These are phyloP conservation scores for Nesogale talazaci DNA, from an alignment of 2,113 vertebrate genomes.

Conservation along the genomic window DNA sequence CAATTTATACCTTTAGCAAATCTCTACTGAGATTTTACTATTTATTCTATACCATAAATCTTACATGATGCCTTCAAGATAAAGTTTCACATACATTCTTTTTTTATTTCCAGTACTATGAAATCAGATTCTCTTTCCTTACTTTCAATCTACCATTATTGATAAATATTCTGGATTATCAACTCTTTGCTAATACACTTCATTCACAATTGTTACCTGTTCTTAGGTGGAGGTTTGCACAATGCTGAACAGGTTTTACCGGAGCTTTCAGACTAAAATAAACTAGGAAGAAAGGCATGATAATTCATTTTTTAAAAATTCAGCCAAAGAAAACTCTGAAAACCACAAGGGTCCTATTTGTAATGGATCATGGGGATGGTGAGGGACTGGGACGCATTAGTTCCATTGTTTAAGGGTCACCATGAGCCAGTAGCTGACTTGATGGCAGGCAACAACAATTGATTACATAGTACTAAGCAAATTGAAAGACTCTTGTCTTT, in stretches of 20 bases:
- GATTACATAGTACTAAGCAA: neutral
- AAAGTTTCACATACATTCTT: too few relatives aligned
- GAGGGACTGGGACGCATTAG: neutral
- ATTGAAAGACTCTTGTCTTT: neutral
- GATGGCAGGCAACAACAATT: neutral
- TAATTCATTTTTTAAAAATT: neutral
- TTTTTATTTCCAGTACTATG: too few relatives aligned
- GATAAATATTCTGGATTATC: too few relatives aligned
- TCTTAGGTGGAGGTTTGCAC: neutral
- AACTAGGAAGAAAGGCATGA: neutral
- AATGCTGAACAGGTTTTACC: neutral
- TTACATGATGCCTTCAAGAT: too few relatives aligned
- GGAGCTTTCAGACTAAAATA: neutral
- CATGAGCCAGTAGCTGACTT: neutral
- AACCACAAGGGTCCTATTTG: neutral
- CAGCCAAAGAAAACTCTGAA: neutral
- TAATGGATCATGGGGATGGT: neutral
- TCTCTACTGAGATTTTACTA: too few relatives aligned
- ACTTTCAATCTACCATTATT: too few relatives aligned
- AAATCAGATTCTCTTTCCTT: too few relatives aligned
- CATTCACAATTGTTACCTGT: too few relatives aligned
- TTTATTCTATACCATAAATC: too few relatives aligned
- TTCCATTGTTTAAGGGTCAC: neutral
- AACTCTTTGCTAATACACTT: too few relatives aligned
- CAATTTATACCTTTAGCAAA: too few relatives aligned